These are phyloP conservation scores for Condylura cristata DNA, from an alignment of 2,113 vertebrate genomes.

Conservation along the genomic window DNA sequence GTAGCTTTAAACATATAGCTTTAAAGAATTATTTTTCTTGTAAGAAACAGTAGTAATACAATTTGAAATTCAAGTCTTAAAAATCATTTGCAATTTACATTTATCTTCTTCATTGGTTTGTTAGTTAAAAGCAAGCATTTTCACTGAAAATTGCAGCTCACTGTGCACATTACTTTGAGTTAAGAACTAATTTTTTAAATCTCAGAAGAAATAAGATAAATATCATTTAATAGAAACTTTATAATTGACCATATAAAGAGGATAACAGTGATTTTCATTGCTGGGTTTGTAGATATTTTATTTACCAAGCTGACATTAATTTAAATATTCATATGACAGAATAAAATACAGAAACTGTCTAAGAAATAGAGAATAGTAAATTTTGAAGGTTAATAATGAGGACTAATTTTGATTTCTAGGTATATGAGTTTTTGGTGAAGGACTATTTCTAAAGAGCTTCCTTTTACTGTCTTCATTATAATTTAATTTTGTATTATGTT, in stretches of 20 bases:
- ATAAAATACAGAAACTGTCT: background rate
- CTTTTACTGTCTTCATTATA: no score
- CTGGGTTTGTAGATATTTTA: background rate
- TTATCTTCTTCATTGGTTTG: slow-evolving; percentile 31
- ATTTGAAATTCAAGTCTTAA: slow-evolving; percentile 24
- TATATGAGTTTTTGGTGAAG: background rate
- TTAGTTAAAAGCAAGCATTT: slow-evolving; percentile 63
- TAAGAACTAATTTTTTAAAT: slow-evolving; percentile 50
- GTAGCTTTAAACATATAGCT: background rate
- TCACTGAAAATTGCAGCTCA: background rate
- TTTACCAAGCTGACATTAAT: slow-evolving; percentile 5
- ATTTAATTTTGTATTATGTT: no score
- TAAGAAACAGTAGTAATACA: slow-evolving; percentile 49
- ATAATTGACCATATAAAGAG: background rate
- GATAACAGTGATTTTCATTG: background rate
- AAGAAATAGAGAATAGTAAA: background rate
- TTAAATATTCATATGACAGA: background rate
- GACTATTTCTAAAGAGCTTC: background rate
- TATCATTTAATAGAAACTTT: slow-evolving; percentile 6
- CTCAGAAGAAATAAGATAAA: background rate
- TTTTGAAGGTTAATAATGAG: background rate
- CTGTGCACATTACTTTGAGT: background rate
- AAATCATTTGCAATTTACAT: slow-evolving; percentile 23
- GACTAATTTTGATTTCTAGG: background rate
- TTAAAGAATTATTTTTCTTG: slow-evolving; percentile 33